Percentiles rank a stretch among this genome's conserved stretches.
These are phyloP conservation scores for Botia kubotai DNA, from an alignment of 2,797 vertebrate species.

Conservation along the genomic window DNA sequence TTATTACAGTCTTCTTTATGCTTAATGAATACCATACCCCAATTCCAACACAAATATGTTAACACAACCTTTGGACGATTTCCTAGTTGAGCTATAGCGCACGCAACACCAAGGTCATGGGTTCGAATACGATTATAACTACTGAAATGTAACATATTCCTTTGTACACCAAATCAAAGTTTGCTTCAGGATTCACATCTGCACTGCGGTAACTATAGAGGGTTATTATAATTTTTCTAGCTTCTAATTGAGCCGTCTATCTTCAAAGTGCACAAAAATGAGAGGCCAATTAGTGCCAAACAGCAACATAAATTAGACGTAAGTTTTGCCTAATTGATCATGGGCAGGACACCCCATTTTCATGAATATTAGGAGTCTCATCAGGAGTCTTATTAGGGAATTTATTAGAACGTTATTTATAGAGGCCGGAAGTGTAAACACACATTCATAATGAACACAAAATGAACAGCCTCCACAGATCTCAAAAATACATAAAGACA, in stretches of 20 bases:
- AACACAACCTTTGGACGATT: neutral
- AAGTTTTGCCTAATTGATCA: conserved; percentile 36
- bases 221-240: conserved; percentile 23
- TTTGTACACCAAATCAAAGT: conserved; percentile 6
- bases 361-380: conserved; percentile 40
- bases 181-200: conserved; percentile 17
- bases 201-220: neutral
- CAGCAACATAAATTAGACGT: conserved; percentile 48
- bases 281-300: conserved; percentile 41
- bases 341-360: conserved; percentile 31
- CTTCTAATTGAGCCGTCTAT: conserved; percentile 43
- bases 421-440: neutral
- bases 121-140: neutral
- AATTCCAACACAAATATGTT: neutral
- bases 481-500: neutral
- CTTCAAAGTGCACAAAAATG: conserved; percentile 42
- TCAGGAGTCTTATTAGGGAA: conserved; percentile 27
- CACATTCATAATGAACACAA: neutral
- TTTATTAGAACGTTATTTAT: neutral
- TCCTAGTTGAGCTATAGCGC: neutral
- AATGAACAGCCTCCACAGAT: neutral
- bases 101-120: neutral
- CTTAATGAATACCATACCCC: neutral
- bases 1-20: neutral
- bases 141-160: conserved; percentile 1